phyloP scores from a whole-genome alignment of 2,888 invertebrate species.

The Omphaloscelis lunosa region DNA sequence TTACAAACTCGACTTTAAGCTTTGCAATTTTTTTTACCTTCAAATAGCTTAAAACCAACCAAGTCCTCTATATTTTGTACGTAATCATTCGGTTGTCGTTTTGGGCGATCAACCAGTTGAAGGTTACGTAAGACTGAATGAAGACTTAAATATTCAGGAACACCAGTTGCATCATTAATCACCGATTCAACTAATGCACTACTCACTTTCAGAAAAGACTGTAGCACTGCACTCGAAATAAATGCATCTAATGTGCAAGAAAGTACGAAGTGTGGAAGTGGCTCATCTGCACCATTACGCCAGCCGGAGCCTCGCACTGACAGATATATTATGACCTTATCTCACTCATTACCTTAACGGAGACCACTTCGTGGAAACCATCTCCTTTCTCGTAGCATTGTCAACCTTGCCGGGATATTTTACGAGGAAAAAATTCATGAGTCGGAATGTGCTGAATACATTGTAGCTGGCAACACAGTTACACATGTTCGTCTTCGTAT shows the following conservation, averaged over 20 bases:
- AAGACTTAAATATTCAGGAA: neutral
- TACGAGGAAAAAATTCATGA: slow-evolving; percentile 79
- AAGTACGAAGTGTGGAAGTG: slow-evolving; percentile 65
- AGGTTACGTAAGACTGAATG: neutral
- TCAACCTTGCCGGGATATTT: slow-evolving; percentile 77
- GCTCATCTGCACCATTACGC: slow-evolving; percentile 64
- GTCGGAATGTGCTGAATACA: slow-evolving; percentile 74
- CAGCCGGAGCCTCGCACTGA: slow-evolving; percentile 69
- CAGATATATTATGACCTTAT: slow-evolving; percentile 75
- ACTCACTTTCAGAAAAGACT: slow-evolving; percentile 1
- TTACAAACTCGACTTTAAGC: neutral
- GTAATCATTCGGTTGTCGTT: neutral
- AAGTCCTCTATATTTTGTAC: too few species aligned
- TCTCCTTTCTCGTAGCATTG: slow-evolving; percentile 78
- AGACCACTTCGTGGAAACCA: slow-evolving; percentile 73
- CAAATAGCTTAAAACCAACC: neutral
- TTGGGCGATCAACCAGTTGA: neutral
- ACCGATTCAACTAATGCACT: neutral
- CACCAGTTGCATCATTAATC: slow-evolving; percentile 22
- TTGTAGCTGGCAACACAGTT: slow-evolving; percentile 67
- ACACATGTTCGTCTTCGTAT: slow-evolving; percentile 54
- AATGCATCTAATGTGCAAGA: slow-evolving; percentile 26
- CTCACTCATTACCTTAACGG: slow-evolving; percentile 75
- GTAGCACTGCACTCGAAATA: slow-evolving; percentile 24
- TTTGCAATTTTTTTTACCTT: neutral